Conservation (phyloP, 2,797 vertebrate genomes). For the Leuciscus waleckii region DNA sequence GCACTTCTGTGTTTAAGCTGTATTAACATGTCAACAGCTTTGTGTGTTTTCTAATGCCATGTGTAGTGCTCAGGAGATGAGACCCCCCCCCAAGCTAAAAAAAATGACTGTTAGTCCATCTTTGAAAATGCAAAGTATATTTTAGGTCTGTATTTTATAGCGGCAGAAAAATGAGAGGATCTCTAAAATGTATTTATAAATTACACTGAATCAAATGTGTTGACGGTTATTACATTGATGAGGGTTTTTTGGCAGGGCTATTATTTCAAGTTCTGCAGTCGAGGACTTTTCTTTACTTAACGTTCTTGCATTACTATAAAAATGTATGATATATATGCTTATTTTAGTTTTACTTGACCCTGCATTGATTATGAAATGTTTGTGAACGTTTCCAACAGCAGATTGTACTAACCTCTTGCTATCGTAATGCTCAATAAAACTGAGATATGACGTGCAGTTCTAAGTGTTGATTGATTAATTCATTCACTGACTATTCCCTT, state of each 20-base stretch:
- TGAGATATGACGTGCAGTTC: slow-evolving; percentile 70
- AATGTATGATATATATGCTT: slow-evolving; percentile 60
- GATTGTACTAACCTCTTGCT: slow-evolving; percentile 54
- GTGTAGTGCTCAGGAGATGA: slow-evolving; percentile 71
- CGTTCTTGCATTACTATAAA: slow-evolving; percentile 58
- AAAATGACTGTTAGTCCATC: slow-evolving; percentile 73
- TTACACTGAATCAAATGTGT: slow-evolving; percentile 70
- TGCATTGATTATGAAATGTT: slow-evolving; percentile 70
- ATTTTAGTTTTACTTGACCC: slow-evolving; percentile 73
- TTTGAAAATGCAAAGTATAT: slow-evolving; percentile 73
- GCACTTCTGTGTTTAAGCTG: slow-evolving; percentile 38
- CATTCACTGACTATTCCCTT: background rate
- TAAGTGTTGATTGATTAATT: background rate
- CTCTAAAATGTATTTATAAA: slow-evolving; percentile 64
- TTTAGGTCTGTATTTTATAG: slow-evolving; percentile 76
- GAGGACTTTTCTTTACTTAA: slow-evolving; percentile 47
- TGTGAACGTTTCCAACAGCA: slow-evolving; percentile 66
- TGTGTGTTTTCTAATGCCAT: slow-evolving; percentile 50
- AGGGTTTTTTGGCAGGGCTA: slow-evolving; percentile 36
- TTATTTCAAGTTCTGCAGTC: background rate
- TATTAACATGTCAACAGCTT: slow-evolving; percentile 32
- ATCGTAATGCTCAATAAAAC: slow-evolving; percentile 71
- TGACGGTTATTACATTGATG: slow-evolving; percentile 15
- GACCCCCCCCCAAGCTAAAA: slow-evolving; percentile 60
- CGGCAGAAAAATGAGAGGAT: slow-evolving; percentile 50